Evolutionary conservation across 2,888 invertebrate genomes (phyloP).

Genomic region (Hartigia nigra): DNA sequence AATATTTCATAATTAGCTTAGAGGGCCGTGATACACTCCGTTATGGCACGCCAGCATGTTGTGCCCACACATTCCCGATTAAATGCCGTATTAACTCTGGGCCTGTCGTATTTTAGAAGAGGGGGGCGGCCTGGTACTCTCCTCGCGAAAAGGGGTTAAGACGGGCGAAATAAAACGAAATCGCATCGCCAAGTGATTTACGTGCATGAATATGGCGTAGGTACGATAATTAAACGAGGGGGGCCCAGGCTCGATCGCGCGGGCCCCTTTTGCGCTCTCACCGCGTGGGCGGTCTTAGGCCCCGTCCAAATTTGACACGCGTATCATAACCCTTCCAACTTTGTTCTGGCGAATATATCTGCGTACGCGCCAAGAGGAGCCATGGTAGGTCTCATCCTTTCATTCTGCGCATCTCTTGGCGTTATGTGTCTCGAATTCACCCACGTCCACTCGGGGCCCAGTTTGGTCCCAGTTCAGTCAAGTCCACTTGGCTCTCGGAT

Average conservation of each 20-base stretch:
- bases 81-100: constrained; percentile 57
- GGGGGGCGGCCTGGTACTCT: constrained; percentile 22
- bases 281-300: constrained; percentile 60
- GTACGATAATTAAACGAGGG: constrained; percentile 61
- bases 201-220: constrained; percentile 56
- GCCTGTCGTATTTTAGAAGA: constrained; percentile 49
- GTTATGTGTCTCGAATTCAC: background rate
- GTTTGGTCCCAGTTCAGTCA: background rate
- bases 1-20: constrained; percentile 62
- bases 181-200: constrained; percentile 58
- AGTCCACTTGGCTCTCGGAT: background rate
- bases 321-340: constrained; percentile 58
- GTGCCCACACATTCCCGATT: constrained; percentile 58
- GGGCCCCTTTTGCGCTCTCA: constrained; percentile 39
- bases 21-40: constrained; percentile 36
- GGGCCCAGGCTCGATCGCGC: constrained; percentile 46
- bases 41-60: constrained; percentile 49
- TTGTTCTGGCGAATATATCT: background rate
- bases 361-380: background rate
- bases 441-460: background rate
- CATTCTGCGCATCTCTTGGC: constrained; percentile 6
- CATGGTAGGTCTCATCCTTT: constrained; percentile 28
- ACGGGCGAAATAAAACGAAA: constrained; percentile 40
- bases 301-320: constrained; percentile 59
- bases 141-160: constrained; percentile 42